Conservation (phyloP, 2,888 invertebrate genomes). For the Meloe dianella region DNA sequence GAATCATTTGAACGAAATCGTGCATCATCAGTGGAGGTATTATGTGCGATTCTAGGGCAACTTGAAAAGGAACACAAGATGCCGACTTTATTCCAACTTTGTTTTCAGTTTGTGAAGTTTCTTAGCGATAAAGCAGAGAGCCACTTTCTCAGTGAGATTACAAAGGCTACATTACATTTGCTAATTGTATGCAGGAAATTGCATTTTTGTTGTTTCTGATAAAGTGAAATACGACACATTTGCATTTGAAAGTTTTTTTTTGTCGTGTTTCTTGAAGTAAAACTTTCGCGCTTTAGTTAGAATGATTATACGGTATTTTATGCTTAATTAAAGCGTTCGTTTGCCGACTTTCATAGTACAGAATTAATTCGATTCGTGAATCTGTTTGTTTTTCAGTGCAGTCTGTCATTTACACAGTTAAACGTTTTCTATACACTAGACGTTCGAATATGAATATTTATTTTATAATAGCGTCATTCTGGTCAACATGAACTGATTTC, state of each 20-base stretch:
- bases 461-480: conserved; percentile 14
- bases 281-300: background rate
- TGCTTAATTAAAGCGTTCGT: conserved; percentile 21
- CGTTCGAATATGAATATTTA: background rate
- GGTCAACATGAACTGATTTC: conserved; percentile 14
- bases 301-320: conserved; percentile 24
- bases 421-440: background rate
- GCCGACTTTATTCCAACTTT: background rate
- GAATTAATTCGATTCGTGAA: conserved; percentile 15
- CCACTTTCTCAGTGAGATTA: conserved; percentile 21
- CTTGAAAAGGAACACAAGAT: background rate
- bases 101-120: conserved; percentile 5
- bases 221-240: conserved; percentile 10
- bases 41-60: background rate
- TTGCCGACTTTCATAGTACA: background rate
- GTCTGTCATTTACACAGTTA: background rate
- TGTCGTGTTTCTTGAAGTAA: conserved; percentile 2
- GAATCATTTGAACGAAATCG: background rate
- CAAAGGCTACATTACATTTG: conserved; percentile 25
- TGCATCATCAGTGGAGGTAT: background rate
- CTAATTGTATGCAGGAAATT: conserved; percentile 30
- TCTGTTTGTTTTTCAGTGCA: background rate
- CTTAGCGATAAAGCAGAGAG: conserved; percentile 18
- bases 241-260: conserved; percentile 27
- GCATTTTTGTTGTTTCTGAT: conserved; percentile 19